A percentile compares a stretch with the other conserved stretches of the same genome.
Evolutionary conservation across 1,140 invertebrate species (phyloP).

Genomic region (Drosophila orosa): DNA sequence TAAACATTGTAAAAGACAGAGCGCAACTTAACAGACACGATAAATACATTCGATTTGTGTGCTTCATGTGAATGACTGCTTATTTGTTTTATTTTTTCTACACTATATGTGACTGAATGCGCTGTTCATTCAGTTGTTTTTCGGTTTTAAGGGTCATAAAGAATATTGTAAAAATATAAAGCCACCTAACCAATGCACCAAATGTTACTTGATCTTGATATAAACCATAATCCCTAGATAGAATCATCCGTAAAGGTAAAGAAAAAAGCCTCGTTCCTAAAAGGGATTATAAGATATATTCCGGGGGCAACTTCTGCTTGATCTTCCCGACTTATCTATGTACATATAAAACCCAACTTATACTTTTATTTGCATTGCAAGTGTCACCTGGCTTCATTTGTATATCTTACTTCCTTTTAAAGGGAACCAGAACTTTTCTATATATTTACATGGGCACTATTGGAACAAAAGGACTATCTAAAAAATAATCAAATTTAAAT

Average conservation of each 20-base stretch:
- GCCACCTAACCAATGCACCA: slow-evolving; percentile 38
- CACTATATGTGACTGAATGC: background rate
- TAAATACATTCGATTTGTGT: slow-evolving; percentile 48
- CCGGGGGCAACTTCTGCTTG: background rate
- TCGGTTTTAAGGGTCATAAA: slow-evolving; percentile 4
- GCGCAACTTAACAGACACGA: slow-evolving; percentile 27
- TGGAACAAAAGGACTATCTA: slow-evolving; percentile 35
- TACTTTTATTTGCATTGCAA: slow-evolving; percentile 46
- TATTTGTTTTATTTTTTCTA: slow-evolving; percentile 38
- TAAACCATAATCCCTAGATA: slow-evolving; percentile 22
- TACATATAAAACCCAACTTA: slow-evolving; percentile 24
- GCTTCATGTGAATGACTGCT: slow-evolving; percentile 17
- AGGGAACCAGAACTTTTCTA: slow-evolving; percentile 36
- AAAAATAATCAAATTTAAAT: background rate
- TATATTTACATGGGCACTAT: slow-evolving; percentile 53
- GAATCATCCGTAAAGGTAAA: slow-evolving; percentile 10
- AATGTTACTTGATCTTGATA: slow-evolving; percentile 42
- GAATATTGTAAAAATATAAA: slow-evolving; percentile 12
- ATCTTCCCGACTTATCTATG: slow-evolving; percentile 2
- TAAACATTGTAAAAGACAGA: slow-evolving; percentile 51
- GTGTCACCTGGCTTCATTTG: slow-evolving; percentile 31
- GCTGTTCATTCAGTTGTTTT: background rate
- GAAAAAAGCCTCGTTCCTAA: slow-evolving; percentile 17
- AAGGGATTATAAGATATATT: background rate
- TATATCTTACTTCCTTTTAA: slow-evolving; percentile 6